Evolutionary conservation across 2,888 invertebrate species (phyloP).

Genomic region (Sinodicranocentrus sp.): DNA sequence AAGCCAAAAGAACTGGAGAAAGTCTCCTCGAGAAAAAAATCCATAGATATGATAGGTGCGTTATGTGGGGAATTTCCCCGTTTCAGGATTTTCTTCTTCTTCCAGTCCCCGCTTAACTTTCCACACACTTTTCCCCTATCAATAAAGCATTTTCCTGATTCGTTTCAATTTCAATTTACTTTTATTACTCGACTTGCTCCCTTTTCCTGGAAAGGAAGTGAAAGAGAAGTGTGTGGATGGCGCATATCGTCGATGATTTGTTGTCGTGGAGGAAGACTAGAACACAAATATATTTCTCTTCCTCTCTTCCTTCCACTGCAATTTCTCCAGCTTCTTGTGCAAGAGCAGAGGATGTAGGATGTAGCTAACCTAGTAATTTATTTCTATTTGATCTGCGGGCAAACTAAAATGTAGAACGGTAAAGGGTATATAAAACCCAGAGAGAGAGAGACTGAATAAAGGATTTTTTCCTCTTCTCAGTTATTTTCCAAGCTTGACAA

Average conservation of each 20-base stretch:
- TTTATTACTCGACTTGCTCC: conserved; percentile 34
- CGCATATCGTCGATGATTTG: conserved; percentile 48
- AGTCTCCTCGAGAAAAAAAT: neutral
- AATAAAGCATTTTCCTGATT: conserved; percentile 52
- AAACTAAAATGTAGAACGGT: conserved; percentile 8
- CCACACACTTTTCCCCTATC: conserved; percentile 38
- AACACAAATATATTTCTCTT: no score
- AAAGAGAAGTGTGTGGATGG: neutral
- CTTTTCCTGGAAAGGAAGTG: neutral
- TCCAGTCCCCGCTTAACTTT: neutral
- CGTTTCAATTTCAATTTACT: conserved; percentile 54
- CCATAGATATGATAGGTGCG: no score
- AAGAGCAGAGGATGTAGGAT: neutral
- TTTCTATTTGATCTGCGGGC: conserved; percentile 8
- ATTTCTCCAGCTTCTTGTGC: neutral
- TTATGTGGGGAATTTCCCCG: no score
- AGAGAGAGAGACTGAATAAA: no score
- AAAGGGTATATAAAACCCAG: no score
- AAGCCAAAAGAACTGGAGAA: neutral
- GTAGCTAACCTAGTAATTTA: conserved; percentile 6
- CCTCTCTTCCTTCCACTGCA: neutral
- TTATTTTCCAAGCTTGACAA: no score
- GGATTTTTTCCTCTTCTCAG: no score
- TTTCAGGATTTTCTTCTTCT: no score
- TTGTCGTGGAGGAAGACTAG: conserved; percentile 41